A percentile compares a stretch with the other conserved stretches of the same genome.
Evolutionary conservation across 2,797 vertebrate genomes (phyloP).

Genomic region (Falco naumanni): DNA sequence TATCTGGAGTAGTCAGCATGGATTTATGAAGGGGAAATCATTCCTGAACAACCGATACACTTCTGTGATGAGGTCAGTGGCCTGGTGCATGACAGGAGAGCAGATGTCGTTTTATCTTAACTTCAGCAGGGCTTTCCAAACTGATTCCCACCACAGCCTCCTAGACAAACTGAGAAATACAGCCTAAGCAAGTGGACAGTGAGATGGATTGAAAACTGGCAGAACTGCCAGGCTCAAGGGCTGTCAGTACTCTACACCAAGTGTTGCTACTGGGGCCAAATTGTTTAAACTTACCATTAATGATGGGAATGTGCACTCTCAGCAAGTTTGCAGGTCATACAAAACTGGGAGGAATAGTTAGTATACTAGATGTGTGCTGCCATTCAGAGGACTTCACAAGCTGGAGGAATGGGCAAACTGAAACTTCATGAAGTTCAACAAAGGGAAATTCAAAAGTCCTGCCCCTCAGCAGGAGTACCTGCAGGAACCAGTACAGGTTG

Average conservation of each 20-base stretch:
- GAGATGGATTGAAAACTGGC: not conserved
- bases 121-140: not conserved
- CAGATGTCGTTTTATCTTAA: not conserved
- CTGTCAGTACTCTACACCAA: not conserved
- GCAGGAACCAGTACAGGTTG: not conserved
- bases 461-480: not conserved
- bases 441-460: not conserved
- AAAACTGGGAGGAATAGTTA: not conserved
- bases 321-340: not conserved
- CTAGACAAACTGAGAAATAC: not conserved
- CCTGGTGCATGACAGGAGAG: not conserved
- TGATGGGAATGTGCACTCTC: not conserved
- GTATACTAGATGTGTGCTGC: not conserved
- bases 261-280: not conserved
- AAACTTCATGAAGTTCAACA: not conserved
- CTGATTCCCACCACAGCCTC: not conserved
- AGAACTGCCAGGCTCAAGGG: not conserved
- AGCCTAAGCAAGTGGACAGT: not conserved
- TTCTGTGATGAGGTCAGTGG: not conserved
- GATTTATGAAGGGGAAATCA: not conserved
- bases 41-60: not conserved
- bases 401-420: not conserved
- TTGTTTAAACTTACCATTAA: not conserved
- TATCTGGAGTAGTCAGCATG: not conserved
- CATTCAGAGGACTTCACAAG: not conserved